These are phyloP conservation scores for Tetrao urogallus DNA, from an alignment of 2,113 vertebrate genomes.

Conservation along the genomic window DNA sequence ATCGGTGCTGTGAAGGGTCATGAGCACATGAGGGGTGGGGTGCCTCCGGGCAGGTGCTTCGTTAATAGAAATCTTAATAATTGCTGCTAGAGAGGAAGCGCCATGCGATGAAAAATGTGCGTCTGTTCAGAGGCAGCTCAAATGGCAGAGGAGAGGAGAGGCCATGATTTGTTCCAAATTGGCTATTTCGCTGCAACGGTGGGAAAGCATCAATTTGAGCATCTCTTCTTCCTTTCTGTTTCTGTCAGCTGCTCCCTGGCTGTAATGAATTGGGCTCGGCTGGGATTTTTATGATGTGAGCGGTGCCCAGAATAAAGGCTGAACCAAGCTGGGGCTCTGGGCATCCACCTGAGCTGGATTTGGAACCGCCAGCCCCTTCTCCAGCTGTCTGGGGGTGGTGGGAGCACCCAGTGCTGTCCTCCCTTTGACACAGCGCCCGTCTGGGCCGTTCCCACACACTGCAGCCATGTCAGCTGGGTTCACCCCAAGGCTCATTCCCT, in stretches of 20 bases:
- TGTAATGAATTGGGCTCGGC: conserved; percentile 17
- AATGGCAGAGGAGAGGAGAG: conserved; percentile 21
- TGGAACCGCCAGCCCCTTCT: not conserved
- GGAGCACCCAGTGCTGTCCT: not conserved
- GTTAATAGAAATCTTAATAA: conserved; percentile 22
- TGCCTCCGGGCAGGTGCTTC: not conserved
- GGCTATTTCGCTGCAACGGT: conserved; percentile 20
- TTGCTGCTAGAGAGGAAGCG: not conserved
- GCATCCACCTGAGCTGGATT: not conserved
- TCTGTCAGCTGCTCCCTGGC: not conserved
- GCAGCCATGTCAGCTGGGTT: conserved; percentile 36
- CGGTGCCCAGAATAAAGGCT: not conserved
- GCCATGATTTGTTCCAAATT: conserved; percentile 52
- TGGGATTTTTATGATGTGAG: conserved; percentile 43
- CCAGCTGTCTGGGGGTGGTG: fast-evolving
- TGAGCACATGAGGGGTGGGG: fast-evolving
- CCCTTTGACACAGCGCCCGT: not conserved
- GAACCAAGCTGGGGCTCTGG: fast-evolving
- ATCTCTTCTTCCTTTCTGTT: conserved; percentile 15
- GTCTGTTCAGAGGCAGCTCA: conserved; percentile 23
- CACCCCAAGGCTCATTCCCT: conserved; percentile 33
- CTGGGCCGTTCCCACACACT: not conserved
- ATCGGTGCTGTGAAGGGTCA: not conserved
- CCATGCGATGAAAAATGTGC: not conserved
- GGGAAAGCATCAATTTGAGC: conserved; percentile 35